Evolutionary conservation across 2,888 invertebrate species (phyloP).

Genomic region (Salticus scenicus): DNA sequence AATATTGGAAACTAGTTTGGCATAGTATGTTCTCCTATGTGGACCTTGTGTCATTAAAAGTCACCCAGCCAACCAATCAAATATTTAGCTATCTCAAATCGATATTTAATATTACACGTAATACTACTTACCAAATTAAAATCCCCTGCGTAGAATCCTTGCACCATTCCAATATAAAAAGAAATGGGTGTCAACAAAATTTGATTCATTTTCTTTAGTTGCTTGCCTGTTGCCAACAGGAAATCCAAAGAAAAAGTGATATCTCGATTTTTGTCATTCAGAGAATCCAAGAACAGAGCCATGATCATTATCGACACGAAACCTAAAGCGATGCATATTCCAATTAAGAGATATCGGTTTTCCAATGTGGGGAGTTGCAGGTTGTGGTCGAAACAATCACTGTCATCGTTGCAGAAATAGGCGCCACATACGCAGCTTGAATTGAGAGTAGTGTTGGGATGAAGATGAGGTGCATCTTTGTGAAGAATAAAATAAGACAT

Average conservation of each 20-base stretch:
- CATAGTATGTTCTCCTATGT: no score
- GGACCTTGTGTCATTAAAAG: no score
- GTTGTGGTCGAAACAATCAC: slow-evolving; percentile 76
- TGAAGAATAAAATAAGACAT: slow-evolving; percentile 82
- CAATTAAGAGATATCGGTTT: slow-evolving; percentile 91
- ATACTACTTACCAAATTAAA: slow-evolving; percentile 78
- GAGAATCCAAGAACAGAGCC: slow-evolving; percentile 90
- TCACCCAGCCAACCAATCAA: no score
- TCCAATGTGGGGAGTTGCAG: slow-evolving; percentile 87
- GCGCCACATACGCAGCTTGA: slow-evolving; percentile 14
- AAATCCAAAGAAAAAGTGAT: slow-evolving; percentile 75
- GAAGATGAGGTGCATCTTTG: not conserved
- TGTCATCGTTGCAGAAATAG: slow-evolving; percentile 18
- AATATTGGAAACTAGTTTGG: no score
- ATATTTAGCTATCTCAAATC: no score
- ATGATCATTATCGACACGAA: slow-evolving; percentile 89
- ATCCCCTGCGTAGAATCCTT: slow-evolving; percentile 93
- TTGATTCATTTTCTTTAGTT: slow-evolving; percentile 92
- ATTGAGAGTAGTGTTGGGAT: not conserved
- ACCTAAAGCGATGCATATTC: slow-evolving; percentile 91
- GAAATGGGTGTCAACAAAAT: slow-evolving; percentile 95
- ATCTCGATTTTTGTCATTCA: slow-evolving; percentile 78
- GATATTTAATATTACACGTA: no score
- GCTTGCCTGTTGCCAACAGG: slow-evolving; percentile 90
- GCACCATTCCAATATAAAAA: slow-evolving; percentile 97